These are phyloP conservation scores for Anguilla anguilla DNA, from an alignment of 2,797 vertebrate genomes.

Conservation along the genomic window DNA sequence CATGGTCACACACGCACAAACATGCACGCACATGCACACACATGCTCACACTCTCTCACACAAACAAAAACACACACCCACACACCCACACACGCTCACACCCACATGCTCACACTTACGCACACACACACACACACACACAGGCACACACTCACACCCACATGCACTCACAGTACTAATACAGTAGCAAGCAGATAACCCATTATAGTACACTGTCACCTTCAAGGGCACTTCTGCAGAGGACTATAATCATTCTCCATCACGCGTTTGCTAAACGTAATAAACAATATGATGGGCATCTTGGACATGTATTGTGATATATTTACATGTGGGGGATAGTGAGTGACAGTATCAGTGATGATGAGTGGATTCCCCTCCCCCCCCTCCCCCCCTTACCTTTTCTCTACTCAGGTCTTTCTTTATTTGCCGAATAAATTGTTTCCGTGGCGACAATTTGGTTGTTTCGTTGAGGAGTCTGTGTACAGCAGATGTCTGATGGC, in stretches of 20 bases:
- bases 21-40: not conserved
- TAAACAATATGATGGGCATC: slow-evolving; percentile 64
- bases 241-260: slow-evolving; percentile 79
- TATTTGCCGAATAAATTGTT: slow-evolving; percentile 45
- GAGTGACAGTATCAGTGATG: slow-evolving; percentile 73
- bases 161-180: too few species aligned
- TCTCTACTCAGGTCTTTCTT: not conserved
- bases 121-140: not conserved
- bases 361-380: slow-evolving; percentile 73
- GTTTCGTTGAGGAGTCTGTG: slow-evolving; percentile 44
- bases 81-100: slow-evolving; percentile 49
- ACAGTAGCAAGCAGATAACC: not conserved
- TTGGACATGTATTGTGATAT: too few species aligned
- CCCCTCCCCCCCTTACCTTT: slow-evolving; percentile 40
- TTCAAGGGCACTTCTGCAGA: slow-evolving; percentile 76
- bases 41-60: too few species aligned
- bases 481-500: slow-evolving; percentile 59
- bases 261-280: slow-evolving; percentile 77
- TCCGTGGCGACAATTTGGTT: slow-evolving; percentile 62
- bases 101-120: slow-evolving; percentile 54
- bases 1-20: too few species aligned
- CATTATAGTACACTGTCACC: slow-evolving; percentile 76
- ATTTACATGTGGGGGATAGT: slow-evolving; percentile 57
- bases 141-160: too few species aligned
- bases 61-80: not conserved